Base-by-base conservation (phyloP, 2,113 vertebrate species). In the Narcine bancroftii region DNA sequence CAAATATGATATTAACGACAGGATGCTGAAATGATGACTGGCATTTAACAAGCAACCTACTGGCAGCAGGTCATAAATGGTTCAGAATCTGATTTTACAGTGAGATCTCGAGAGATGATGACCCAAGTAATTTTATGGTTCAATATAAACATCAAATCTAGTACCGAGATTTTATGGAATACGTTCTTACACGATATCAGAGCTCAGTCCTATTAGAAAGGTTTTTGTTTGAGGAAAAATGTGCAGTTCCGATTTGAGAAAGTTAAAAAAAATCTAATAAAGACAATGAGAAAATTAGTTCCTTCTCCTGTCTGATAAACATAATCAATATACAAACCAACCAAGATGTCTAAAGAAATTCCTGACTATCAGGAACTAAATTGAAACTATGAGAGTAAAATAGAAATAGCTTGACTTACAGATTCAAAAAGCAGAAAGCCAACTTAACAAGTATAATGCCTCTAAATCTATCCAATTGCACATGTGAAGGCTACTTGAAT, bases 51-150 rank as follows among this genome's bases (percentile, higher is more conserved):
- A 69, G 89, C 39, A 91, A 47, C 89, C 89, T 29, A 71, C 89
- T 91, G 89, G 89, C 89, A 91, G 89, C 89, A 91, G n/a, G 89
- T 91, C 89, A 91, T 66, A 91, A 91, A 69, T 91, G 89, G 89
- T 91, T 91, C 65, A 47, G 89, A 91, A 91, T 91, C 45, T 69
- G 89, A 91, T 69, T 91, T 69, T 91, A 26, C 89, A 69, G 89
- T 29, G 89, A 91, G 89, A 91, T 91, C 89, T 91, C 89, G 39
- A 91, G 89, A 91, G 89, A 91, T 91, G 65, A 91, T 91, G 89
- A 91, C 89, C 66, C 85, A 89, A 89, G 85, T 89, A 56, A 89
- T 89, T 89, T 65, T 63, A 36, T 91, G 89, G 63, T 91, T 91
- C 39, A 91, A 91, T 65, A 69, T 91, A 91, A 91, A 91, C 89